Conservation (phyloP, 2,113 vertebrate species). For the Spheniscus mendiculus region DNA sequence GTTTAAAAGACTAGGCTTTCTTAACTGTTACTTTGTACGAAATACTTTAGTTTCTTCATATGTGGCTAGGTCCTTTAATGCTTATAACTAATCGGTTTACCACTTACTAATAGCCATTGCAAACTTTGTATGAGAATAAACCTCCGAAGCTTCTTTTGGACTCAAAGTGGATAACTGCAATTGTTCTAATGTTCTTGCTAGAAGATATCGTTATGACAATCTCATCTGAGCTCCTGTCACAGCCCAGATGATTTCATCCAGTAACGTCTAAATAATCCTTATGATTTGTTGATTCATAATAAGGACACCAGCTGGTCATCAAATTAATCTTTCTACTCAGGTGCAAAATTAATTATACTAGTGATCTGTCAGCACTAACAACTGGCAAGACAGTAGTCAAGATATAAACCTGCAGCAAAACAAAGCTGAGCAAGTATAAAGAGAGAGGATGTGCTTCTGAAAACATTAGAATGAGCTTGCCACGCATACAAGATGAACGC, state of each 20-base stretch:
- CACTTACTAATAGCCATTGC: background rate
- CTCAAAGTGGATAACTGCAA: background rate
- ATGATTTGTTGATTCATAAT: background rate
- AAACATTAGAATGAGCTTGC: background rate
- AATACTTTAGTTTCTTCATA: background rate
- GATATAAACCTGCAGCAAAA: background rate
- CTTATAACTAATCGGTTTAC: background rate
- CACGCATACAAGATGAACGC: background rate
- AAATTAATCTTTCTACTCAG: background rate
- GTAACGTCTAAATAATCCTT: background rate
- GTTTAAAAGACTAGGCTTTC: background rate
- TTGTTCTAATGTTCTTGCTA: background rate
- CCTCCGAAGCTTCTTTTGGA: background rate
- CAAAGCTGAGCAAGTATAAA: background rate
- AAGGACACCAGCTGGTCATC: background rate
- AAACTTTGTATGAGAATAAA: background rate
- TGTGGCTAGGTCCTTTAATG: background rate
- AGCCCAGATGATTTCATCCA: background rate
- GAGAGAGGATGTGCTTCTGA: background rate
- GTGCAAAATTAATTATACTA: background rate
- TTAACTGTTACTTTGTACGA: background rate
- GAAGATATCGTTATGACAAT: background rate
- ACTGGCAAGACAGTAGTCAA: background rate
- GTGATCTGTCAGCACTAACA: background rate
- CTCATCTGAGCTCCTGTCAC: background rate